phyloP scores from a whole-genome alignment of 2,113 vertebrate genomes.

The Dipodomys ordii region DNA sequence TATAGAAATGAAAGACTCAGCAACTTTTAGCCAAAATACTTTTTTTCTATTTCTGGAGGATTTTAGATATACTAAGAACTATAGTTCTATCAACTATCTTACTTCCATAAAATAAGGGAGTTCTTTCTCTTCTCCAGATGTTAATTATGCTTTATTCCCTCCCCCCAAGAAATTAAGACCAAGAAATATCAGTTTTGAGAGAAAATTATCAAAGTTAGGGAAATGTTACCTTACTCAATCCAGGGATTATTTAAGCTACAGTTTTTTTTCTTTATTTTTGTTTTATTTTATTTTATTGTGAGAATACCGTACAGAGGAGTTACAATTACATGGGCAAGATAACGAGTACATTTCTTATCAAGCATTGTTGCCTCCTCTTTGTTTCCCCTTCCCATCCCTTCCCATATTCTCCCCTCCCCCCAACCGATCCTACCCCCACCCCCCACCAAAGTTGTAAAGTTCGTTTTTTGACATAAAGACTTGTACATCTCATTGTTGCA shows the following conservation, averaged over 20 bases:
- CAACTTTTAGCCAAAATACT: background rate
- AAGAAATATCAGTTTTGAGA: constrained; percentile 24
- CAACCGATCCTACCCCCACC: too few relatives aligned
- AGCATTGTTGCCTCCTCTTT: too few relatives aligned
- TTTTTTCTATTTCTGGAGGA: background rate
- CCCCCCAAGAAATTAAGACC: background rate
- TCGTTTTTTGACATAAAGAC: too few relatives aligned
- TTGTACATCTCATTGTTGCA: too few relatives aligned
- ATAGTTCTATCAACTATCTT: background rate
- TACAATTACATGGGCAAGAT: too few relatives aligned
- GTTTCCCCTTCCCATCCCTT: too few relatives aligned
- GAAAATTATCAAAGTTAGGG: constrained; percentile 16
- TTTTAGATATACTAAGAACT: constrained; percentile 20
- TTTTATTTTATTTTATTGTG: too few relatives aligned
- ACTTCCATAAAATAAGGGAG: background rate
- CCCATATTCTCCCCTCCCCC: too few relatives aligned
- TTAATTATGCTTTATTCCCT: constrained; percentile 3
- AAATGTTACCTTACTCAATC: background rate
- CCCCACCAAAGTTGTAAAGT: too few relatives aligned
- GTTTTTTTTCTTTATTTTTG: too few relatives aligned
- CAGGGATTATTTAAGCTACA: constrained; percentile 14
- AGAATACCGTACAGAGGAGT: too few relatives aligned
- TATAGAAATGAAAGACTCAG: background rate
- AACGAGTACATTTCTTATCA: too few relatives aligned
- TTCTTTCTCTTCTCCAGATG: background rate